These are phyloP conservation scores for Leptopilina myrica DNA, from an alignment of 2,888 invertebrate species.

Conservation along the genomic window DNA sequence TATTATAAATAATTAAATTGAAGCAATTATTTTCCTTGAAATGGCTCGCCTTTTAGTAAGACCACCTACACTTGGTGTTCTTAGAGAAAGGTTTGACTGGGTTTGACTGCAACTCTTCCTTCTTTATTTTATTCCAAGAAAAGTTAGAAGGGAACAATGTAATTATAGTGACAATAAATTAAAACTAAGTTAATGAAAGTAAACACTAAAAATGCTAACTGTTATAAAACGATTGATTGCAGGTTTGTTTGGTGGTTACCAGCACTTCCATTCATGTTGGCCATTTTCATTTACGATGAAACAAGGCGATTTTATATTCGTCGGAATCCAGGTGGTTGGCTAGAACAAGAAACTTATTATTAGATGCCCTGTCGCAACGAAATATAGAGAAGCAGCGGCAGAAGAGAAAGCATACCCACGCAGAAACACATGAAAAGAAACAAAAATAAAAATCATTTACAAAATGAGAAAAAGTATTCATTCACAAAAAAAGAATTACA, in stretches of 20 bases:
- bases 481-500: slow-evolving; percentile 33
- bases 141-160: too few relatives aligned
- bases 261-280: slow-evolving; percentile 97
- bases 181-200: too few relatives aligned
- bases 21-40: too few relatives aligned
- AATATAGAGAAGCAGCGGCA: slow-evolving; percentile 57
- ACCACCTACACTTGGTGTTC: too few relatives aligned
- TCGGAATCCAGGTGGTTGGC: slow-evolving; percentile 98
- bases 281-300: slow-evolving; percentile 99
- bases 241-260: slow-evolving; percentile 99
- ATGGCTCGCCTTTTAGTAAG: too few relatives aligned
- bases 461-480: slow-evolving; percentile 27
- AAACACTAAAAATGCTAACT: not conserved
- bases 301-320: slow-evolving; percentile 97
- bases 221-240: slow-evolving; percentile 60
- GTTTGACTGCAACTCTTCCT: too few relatives aligned
- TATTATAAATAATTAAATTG: too few relatives aligned
- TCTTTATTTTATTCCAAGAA: too few relatives aligned
- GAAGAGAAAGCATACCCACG: slow-evolving; percentile 69
- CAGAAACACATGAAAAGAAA: slow-evolving; percentile 65
- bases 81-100: too few relatives aligned
- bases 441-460: slow-evolving; percentile 41
- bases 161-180: too few relatives aligned
- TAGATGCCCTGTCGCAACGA: slow-evolving; percentile 78
- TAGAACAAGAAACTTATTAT: slow-evolving; percentile 99